phyloP scores from a whole-genome alignment of 1,140 invertebrate genomes.

The Geopemphigus sp. region DNA sequence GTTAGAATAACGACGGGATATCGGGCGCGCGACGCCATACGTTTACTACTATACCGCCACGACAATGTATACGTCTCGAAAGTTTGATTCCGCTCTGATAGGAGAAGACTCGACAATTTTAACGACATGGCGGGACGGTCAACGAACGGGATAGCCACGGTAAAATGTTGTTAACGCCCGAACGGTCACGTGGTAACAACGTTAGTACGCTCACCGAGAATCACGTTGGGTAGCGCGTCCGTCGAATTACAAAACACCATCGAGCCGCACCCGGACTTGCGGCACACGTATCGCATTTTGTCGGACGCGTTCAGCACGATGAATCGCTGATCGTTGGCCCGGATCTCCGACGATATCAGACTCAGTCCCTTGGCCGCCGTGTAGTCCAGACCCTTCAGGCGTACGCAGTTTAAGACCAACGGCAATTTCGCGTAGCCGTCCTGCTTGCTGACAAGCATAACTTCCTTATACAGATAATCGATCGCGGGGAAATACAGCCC shows the following conservation, averaged over 20 bases:
- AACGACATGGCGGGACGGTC: too few species aligned
- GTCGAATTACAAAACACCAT: conserved; percentile 30
- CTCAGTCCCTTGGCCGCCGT: conserved; percentile 61
- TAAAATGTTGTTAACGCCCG: too few species aligned
- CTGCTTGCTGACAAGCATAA: conserved; percentile 61
- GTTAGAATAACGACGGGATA: too few species aligned
- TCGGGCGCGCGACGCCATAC: too few species aligned
- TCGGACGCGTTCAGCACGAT: conserved; percentile 13
- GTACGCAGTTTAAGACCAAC: conserved; percentile 62
- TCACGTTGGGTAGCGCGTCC: not conserved
- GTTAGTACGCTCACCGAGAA: not conserved
- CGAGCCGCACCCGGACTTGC: conserved; percentile 9
- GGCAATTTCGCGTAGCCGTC: conserved; percentile 68
- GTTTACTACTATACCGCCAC: too few species aligned
- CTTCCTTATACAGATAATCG: conserved; percentile 56
- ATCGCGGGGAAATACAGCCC: conserved; percentile 67
- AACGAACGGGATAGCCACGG: too few species aligned
- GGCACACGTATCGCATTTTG: conserved; percentile 17
- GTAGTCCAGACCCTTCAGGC: conserved; percentile 65
- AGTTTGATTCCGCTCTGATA: too few species aligned
- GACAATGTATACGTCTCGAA: too few species aligned
- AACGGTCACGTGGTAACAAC: too few species aligned
- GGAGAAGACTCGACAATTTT: too few species aligned
- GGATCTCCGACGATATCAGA: conserved; percentile 30
- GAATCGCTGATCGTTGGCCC: conserved; percentile 9